phyloP scores from a whole-genome alignment of 2,113 vertebrate species.

The Cyanoliseus patagonus region DNA sequence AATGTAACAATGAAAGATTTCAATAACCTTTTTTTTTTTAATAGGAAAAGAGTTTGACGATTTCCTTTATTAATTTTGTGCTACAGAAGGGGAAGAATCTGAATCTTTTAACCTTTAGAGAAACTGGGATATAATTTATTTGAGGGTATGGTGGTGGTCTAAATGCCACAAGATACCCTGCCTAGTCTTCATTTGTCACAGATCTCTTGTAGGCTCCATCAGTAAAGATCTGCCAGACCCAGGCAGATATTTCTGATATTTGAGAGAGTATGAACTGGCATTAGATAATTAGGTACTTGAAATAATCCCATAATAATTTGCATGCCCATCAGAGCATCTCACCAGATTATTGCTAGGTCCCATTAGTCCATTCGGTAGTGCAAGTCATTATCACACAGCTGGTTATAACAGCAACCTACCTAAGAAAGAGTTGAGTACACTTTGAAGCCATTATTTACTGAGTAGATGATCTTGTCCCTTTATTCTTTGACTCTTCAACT shows the following conservation, averaged over 20 bases:
- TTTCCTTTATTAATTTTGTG: not conserved
- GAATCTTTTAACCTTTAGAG: not conserved
- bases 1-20: not conserved
- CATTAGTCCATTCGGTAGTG: not conserved
- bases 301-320: not conserved
- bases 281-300: not conserved
- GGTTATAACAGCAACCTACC: not conserved
- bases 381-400: not conserved
- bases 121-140: not conserved
- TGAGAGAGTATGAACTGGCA: not conserved
- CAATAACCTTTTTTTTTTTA: not conserved
- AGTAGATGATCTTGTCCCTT: not conserved
- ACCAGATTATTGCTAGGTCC: not conserved
- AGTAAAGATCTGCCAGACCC: not conserved
- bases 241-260: not conserved
- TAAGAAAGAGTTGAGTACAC: not conserved
- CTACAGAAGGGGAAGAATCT: not conserved
- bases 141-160: not conserved
- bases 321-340: not conserved
- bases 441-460: not conserved
- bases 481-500: not conserved
- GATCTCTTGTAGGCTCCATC: not conserved
- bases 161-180: not conserved
- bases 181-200: not conserved
- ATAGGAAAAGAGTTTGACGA: not conserved